phyloP scores from a whole-genome alignment of 2,888 invertebrate genomes.

The Polydrusus cervinus region DNA sequence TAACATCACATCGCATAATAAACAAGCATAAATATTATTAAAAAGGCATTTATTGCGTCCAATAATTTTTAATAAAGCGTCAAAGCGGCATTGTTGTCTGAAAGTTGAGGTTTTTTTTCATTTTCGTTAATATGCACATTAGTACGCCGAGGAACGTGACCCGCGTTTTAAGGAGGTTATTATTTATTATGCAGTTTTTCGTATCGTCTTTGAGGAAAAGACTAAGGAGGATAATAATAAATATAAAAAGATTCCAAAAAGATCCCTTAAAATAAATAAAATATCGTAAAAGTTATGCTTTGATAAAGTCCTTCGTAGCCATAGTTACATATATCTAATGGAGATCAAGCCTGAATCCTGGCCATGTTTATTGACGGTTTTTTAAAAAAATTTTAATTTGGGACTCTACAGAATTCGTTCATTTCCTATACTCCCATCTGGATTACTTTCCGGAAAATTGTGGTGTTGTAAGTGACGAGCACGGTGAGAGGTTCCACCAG shows the following conservation, averaged over 20 bases:
- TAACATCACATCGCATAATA: neutral
- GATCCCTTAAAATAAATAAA: neutral
- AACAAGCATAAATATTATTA: neutral
- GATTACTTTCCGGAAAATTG: too few species aligned
- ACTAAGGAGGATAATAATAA: neutral
- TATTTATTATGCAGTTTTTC: conserved; percentile 20
- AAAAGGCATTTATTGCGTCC: too few species aligned
- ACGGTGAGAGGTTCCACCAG: too few species aligned
- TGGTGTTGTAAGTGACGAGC: too few species aligned
- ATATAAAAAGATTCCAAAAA: neutral
- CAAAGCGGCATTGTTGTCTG: conserved; percentile 23
- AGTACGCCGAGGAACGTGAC: conserved; percentile 18
- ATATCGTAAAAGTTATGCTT: too few species aligned
- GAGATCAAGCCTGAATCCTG: too few species aligned
- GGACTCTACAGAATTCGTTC: too few species aligned
- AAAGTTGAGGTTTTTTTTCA: neutral
- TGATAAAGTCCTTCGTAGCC: too few species aligned
- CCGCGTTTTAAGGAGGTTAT: conserved; percentile 8
- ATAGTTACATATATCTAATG: too few species aligned
- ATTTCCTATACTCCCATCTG: too few species aligned
- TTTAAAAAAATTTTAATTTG: too few species aligned
- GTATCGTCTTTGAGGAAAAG: neutral
- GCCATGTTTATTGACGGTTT: too few species aligned
- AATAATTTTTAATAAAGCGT: conserved; percentile 13
- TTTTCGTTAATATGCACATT: conserved; percentile 9